Evolutionary conservation across 2,113 vertebrate species (phyloP), one percentile per base, ranked within the genome.

Genomic region (Phainopepla nitens): DNA sequence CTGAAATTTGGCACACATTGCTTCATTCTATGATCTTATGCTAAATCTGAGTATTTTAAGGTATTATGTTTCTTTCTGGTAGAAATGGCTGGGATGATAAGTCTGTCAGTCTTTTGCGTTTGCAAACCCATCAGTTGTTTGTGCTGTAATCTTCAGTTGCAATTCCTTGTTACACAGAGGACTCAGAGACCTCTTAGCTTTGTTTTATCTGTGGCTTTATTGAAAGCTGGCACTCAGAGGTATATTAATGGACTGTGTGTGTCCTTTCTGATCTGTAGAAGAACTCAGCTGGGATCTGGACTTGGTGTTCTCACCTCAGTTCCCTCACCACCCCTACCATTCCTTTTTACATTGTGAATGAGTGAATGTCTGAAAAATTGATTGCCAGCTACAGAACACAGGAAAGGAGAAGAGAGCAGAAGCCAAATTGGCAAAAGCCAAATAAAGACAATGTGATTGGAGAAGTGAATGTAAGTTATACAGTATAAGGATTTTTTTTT

Each of bases 171-270:
- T 70, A 11, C n/a, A 60, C 16, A 41, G 22, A 17, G 51, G n/a
- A 54, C 60, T 62, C 6, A 0, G 53, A 89, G 70, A 39, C 27
- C 39, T 64, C 31, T 54, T 54, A 33, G 53, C 68, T 86, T 77
- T 35, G 2, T 49, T 85, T 87, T 78, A 13, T 68, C 53, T 87
- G 0, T 66, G 51, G 42, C 56, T 82, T 84, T 87, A 27, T 25
- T 79, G 0, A 0, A 62, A 75, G 42, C 33, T 79, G 51, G 15
- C 1, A 0, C 31, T 82, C 56, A 36, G 15, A 62, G 42, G 14
- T 33, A 33, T 39, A 28, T 7, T 68, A 35, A 27, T 73, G 65
- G 64, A 35, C 50, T 53, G 1, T 31, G 3, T 45, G 22, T 68
- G 80, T 58, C 18, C 3, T 50, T 85, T 62, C 33, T 71, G 27